Percentiles rank a stretch among this genome's conserved stretches.
Conservation (phyloP, 2,113 vertebrate genomes). For the Colinus virginianus region DNA sequence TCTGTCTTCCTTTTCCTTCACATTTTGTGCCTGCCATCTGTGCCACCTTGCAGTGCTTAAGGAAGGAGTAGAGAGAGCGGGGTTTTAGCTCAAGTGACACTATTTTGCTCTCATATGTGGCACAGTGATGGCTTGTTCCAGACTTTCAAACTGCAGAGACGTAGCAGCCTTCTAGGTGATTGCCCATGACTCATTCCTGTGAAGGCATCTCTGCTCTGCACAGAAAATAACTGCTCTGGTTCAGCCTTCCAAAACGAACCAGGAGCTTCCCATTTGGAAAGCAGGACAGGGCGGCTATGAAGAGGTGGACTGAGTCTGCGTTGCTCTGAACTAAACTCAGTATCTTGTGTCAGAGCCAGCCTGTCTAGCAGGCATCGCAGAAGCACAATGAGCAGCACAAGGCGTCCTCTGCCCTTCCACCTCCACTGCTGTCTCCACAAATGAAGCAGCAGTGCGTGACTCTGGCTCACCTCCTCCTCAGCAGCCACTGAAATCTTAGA, state of each 20-base stretch:
- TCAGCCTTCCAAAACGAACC: background rate
- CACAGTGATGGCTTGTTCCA: background rate
- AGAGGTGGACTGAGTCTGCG: background rate
- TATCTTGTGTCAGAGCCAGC: background rate
- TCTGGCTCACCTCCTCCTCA: background rate
- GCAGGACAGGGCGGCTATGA: background rate
- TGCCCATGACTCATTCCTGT: background rate
- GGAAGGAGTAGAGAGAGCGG: background rate
- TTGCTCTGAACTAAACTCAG: background rate
- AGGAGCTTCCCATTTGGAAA: background rate
- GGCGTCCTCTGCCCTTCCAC: background rate
- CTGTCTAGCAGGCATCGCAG: background rate
- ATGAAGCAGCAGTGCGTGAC: background rate
- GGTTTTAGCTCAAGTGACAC: background rate
- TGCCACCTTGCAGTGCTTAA: background rate
- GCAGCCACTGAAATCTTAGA: background rate
- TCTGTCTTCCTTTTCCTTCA: background rate
- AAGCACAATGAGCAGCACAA: background rate
- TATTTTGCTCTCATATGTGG: background rate
- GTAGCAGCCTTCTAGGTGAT: background rate
- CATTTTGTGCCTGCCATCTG: background rate
- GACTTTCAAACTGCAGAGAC: background rate
- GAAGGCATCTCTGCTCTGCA: background rate
- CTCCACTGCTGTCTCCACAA: fast-evolving
- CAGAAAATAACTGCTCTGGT: background rate